Conservation (phyloP, 1,140 invertebrate genomes). For the Planococcus citri region DNA sequence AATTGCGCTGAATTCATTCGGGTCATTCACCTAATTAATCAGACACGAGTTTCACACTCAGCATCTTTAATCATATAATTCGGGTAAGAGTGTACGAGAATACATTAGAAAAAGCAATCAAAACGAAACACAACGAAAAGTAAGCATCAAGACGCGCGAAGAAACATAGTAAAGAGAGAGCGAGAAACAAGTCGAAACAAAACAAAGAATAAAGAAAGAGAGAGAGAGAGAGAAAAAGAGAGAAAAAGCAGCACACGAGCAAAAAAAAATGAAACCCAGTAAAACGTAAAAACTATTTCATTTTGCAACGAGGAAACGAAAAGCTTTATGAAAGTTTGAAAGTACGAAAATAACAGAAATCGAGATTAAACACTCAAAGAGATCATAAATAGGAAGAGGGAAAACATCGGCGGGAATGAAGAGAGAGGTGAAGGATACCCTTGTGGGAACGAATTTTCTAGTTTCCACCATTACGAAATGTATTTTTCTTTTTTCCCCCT, state of each 20-base stretch:
- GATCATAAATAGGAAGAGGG: slow-evolving; percentile 1
- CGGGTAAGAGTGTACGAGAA: no score
- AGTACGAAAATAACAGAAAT: slow-evolving; percentile 7
- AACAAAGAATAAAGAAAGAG: not conserved
- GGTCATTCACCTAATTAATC: no score
- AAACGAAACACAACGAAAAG: no score
- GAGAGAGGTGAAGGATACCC: not conserved
- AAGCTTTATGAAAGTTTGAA: slow-evolving; percentile 3
- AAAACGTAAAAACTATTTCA: not conserved
- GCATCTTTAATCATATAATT: no score
- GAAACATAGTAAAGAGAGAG: not conserved
- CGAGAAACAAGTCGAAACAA: not conserved
- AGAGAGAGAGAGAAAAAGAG: not conserved
- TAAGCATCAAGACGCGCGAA: not conserved
- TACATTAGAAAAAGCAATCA: no score
- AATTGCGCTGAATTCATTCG: no score
- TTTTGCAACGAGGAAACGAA: not conserved
- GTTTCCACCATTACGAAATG: not conserved
- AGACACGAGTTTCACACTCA: no score
- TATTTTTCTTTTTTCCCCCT: not conserved
- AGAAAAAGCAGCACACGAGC: not conserved
- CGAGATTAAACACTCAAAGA: slow-evolving; percentile 6
- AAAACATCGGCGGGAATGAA: not conserved
- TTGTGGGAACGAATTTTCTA: slow-evolving; percentile 7
- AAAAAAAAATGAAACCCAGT: not conserved